Evolutionary conservation across 2,888 invertebrate genomes (phyloP), one percentile per base, ranked within the genome.

Genomic region (Prionchulus punctatus): DNA sequence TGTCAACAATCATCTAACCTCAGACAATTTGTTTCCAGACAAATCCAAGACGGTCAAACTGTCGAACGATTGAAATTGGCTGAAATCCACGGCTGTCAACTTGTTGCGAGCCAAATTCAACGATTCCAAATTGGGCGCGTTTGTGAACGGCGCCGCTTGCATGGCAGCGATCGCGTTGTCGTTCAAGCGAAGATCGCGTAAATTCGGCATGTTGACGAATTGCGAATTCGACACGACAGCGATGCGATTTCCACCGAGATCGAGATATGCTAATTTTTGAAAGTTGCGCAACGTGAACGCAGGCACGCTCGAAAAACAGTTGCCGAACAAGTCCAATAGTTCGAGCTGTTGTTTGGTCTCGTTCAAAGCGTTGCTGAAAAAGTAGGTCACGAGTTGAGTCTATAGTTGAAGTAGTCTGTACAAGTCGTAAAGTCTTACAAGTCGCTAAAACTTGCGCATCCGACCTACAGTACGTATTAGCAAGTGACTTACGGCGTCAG

Each of bases 101-200:
- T 81, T 80, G 73, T 90, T 90, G 70, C 82, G 79, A n/a, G 83
- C 82, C 57, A 90, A 80, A 70, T 85, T 84, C 68, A 90, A 82
- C 73, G 65, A 64, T 54, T 66, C 64, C 54, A 74, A 62, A 42
- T 68, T 64, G 43, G 90, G 90, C 67, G 87, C 86, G 36, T 85
- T 84, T 70, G 86, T 84, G 66, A 90, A 86, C 57, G 88, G 75
- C 69, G 85, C 80, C 56, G 82, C 80, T n/a, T 88, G 86, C 59
- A 90, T 77, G 64, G 80, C 80, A 54, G 77, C 76, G 54, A 89
- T 59, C 1, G 59, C 76, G 74, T 84, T 81, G 57, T 65, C 64
- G 54, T 66, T 66, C 55, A 73, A 59, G 25, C 67, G 62, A 53
- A 90, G 77, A 59, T 81, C 79, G 68, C 82, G 80, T 59, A 91